phyloP scores from a whole-genome alignment of 2,113 vertebrate species.

The Zapornia atra region DNA sequence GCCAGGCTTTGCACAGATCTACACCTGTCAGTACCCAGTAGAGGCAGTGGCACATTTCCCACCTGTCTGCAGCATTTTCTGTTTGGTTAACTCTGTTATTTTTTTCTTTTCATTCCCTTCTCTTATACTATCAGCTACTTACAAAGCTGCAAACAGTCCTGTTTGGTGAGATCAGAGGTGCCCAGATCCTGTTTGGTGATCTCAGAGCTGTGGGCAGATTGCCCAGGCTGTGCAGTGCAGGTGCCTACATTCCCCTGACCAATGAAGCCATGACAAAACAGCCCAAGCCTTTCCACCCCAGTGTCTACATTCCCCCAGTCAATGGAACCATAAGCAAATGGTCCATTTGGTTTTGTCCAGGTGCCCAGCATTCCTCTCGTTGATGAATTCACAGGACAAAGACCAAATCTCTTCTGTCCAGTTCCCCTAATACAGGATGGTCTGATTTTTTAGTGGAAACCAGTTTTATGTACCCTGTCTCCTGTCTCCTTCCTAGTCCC shows the following conservation, averaged over 20 bases:
- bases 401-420: neutral
- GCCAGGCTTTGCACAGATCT: neutral
- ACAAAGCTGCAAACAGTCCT: neutral
- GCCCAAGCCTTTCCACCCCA: neutral
- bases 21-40: neutral
- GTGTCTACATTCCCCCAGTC: constrained; percentile 48
- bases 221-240: constrained; percentile 48
- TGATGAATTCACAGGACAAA: constrained; percentile 4
- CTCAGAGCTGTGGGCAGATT: constrained; percentile 30
- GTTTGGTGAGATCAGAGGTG: neutral
- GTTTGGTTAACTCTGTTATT: neutral
- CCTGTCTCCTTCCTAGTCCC: neutral
- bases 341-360: constrained; percentile 14
- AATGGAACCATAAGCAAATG: constrained; percentile 56
- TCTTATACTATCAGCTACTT: neutral
- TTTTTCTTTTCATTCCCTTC: neutral
- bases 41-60: neutral
- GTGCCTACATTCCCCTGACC: constrained; percentile 55
- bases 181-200: neutral
- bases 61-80: neutral
- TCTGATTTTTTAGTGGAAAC: neutral
- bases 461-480: neutral
- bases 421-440: neutral
- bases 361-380: constrained; percentile 10
- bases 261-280: constrained; percentile 60